Evolutionary conservation across 2,797 vertebrate genomes (phyloP), one percentile per base, ranked within the genome.

Genomic region (Phaenicophaeus curvirostris): DNA sequence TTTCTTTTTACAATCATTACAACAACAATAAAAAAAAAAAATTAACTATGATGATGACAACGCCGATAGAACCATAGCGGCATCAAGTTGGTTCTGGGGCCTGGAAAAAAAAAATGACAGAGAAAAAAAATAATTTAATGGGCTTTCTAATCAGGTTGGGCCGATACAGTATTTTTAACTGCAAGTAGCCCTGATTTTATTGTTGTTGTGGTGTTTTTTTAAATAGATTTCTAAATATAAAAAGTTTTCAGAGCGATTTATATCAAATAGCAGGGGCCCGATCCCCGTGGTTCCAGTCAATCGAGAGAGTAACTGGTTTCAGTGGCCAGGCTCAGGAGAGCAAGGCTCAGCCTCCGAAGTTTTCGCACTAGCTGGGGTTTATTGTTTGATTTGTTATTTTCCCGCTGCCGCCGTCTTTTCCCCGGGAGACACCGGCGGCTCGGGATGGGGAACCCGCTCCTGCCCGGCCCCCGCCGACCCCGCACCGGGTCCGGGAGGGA

Each of bases 1-100:
- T 98, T 98, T 98, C 65, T 93, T 92, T 98, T 98, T 98, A 99
- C 99, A 99, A 98, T 99, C 98, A 99, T 98, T 98, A 98, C 97
- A 98, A 98, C 96, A 97, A 98, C 93, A 96, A 98, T 98, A 98
- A 96, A 96, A 90, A 97, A 96, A 98, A 96, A 96, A 90, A 97
- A 96, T 90, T 78, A 96, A 96, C 98, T 98, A 98, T 93, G 98
- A 98, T 69, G 98, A 98, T 76, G 98, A 98, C 78, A 98, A 96
- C 94, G 98, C 98, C 35, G 97, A 98, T 94, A 98, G 96, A 97
- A 99, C 98, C 98, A 98, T 97, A 82, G 98, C 98, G 73, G 98
- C 98, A 96, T 99, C 98, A 90, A 98, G 98, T 96, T 98, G 98
- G 96, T 98, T 99, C 96, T 98, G 98, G 97, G 99, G 98, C 98